Evolutionary conservation across 2,797 vertebrate genomes (phyloP).

Genomic region (Euphonia xanthogaster): DNA sequence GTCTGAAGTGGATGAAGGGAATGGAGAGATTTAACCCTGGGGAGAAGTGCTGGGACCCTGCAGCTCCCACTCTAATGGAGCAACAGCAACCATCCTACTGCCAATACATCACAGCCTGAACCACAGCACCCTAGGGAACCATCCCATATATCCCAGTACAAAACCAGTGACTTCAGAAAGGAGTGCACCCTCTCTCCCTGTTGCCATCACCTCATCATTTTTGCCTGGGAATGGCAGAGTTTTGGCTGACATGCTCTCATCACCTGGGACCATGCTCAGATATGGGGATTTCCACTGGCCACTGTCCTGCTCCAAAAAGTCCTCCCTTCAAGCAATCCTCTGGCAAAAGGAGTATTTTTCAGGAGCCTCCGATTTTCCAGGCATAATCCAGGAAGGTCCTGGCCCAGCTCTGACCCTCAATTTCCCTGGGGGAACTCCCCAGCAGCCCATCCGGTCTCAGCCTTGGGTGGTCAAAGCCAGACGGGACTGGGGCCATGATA

Average conservation of each 20-base stretch:
- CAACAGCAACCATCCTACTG: not conserved
- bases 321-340: not conserved
- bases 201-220: not conserved
- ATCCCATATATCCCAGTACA: not conserved
- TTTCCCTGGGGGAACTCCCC: not conserved
- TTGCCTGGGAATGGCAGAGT: not conserved
- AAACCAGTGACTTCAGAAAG: not conserved
- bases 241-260: not conserved
- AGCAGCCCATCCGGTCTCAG: not conserved
- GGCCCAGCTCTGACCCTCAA: not conserved
- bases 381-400: not conserved
- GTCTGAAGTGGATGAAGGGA: not conserved
- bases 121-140: not conserved
- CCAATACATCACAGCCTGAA: not conserved
- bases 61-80: too few relatives aligned
- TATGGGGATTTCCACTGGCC: accelerated
- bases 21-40: accelerated
- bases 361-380: not conserved
- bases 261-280: accelerated
- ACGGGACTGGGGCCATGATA: accelerated
- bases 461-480: slow-evolving; percentile 7
- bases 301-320: accelerated
- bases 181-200: not conserved
- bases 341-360: not conserved
- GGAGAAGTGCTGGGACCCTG: not conserved